Evolutionary conservation across 1,140 invertebrate genomes (phyloP).

Genomic region (Lasioglossum baleicum): DNA sequence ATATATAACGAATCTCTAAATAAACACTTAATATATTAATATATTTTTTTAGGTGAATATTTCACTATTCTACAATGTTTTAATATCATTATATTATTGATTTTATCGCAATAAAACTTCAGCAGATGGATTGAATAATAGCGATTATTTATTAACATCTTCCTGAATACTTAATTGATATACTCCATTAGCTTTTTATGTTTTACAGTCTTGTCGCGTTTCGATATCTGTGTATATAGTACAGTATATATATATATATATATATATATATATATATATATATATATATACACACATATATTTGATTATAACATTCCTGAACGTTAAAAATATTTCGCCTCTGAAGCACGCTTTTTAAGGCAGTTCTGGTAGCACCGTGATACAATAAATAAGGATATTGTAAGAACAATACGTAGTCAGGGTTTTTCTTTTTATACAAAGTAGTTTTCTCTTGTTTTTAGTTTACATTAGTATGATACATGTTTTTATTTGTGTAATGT

Average conservation of each 20-base stretch:
- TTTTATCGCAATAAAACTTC: conserved; percentile 27
- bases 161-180: neutral
- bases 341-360: conserved; percentile 3
- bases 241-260: neutral
- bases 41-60: conserved; percentile 32
- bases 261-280: too few species aligned
- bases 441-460: neutral
- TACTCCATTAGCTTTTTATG: neutral
- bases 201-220: neutral
- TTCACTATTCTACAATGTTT: conserved; percentile 30
- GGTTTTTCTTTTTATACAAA: neutral
- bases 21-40: conserved; percentile 39
- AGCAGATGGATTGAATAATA: neutral
- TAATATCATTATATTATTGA: conserved; percentile 24
- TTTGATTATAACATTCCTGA: neutral
- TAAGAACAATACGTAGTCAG: neutral
- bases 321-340: neutral
- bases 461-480: neutral
- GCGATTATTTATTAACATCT: neutral
- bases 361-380: conserved; percentile 15
- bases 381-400: neutral
- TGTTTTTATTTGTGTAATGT: conserved; percentile 1
- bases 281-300: too few species aligned
- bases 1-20: conserved; percentile 21
- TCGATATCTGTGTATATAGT: neutral